Percentiles rank a stretch among this genome's conserved stretches.
Conservation (phyloP, 2,797 vertebrate genomes). For the Simalia tracyae region DNA sequence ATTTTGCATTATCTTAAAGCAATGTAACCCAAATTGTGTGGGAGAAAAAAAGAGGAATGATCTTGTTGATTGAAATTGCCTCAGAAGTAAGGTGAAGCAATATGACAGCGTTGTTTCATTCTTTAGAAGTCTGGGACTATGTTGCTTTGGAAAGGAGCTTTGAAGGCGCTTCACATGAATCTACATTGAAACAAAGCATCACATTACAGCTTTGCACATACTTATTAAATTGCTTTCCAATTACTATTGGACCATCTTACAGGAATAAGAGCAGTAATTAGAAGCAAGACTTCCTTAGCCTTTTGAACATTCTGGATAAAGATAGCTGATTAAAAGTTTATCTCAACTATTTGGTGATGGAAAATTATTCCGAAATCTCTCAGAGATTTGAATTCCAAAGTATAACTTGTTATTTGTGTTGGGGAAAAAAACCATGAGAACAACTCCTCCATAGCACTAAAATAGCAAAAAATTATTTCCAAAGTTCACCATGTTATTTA, state of each 20-base stretch:
- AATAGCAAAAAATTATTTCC: slow-evolving; percentile 9
- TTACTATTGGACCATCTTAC: neutral
- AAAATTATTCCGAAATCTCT: slow-evolving; percentile 25
- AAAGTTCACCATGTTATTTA: neutral
- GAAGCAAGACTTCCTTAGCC: neutral
- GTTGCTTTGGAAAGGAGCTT: neutral
- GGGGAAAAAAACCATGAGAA: slow-evolving; percentile 9
- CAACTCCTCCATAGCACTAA: slow-evolving; percentile 16
- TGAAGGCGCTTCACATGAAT: neutral
- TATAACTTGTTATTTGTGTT: slow-evolving; percentile 1
- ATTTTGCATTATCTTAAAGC: neutral
- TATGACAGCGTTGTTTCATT: neutral
- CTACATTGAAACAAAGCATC: neutral
- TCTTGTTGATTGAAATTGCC: neutral
- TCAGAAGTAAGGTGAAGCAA: neutral
- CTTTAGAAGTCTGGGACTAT: neutral
- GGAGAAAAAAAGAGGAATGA: neutral
- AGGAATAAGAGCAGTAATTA: neutral
- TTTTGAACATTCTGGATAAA: neutral
- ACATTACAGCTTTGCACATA: neutral
- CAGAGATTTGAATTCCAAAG: slow-evolving; percentile 4
- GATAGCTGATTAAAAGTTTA: neutral
- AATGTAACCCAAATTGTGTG: neutral
- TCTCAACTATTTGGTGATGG: slow-evolving; percentile 20
- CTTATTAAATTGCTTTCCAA: neutral